Conservation (phyloP, 2,797 vertebrate species). For the Paguma larvata region DNA sequence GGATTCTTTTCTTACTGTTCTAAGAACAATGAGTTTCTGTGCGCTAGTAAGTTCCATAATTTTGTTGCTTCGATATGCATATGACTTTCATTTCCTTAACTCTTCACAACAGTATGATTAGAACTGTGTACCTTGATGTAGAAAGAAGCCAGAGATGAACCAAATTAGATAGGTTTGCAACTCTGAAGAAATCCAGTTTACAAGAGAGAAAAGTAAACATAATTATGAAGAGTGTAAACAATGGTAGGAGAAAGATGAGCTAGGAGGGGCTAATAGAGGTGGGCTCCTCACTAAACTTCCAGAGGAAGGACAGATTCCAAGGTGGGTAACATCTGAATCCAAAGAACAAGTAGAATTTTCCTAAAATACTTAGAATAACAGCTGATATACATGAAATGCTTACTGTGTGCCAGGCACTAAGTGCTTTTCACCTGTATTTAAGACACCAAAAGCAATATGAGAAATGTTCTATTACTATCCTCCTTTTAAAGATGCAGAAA, state of each 20-base stretch:
- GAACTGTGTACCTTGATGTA: background rate
- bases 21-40: background rate
- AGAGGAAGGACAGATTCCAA: background rate
- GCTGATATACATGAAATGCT: background rate
- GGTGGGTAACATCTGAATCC: background rate
- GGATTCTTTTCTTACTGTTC: background rate
- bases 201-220: background rate
- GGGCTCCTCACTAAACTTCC: background rate
- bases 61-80: background rate
- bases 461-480: background rate
- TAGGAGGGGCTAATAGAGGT: background rate
- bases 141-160: constrained; percentile 2
- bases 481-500: background rate
- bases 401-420: background rate
- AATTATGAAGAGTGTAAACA: background rate
- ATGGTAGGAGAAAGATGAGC: background rate
- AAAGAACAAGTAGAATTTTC: background rate
- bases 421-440: background rate
- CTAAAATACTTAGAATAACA: background rate
- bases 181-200: background rate
- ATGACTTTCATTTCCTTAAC: background rate
- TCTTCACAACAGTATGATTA: background rate
- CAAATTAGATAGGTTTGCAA: background rate
- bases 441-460: background rate
- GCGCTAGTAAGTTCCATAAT: background rate